phyloP scores from a whole-genome alignment of 2,113 vertebrate species.

The Hippoglossus stenolepis region DNA sequence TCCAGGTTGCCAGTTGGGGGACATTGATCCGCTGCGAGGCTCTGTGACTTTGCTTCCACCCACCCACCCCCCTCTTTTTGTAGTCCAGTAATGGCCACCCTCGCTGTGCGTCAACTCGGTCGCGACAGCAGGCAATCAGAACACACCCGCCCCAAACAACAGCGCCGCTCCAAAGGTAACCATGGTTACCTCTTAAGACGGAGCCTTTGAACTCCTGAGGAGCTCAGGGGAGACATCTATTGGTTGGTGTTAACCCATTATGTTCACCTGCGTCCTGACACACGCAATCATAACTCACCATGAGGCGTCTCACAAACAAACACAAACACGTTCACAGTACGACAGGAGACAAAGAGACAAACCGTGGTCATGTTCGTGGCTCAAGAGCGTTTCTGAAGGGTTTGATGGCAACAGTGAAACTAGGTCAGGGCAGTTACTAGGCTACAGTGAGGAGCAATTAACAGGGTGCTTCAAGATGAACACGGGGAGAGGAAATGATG shows the following conservation, averaged over 20 bases:
- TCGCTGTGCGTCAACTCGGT: slow-evolving; percentile 68
- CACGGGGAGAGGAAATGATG: not conserved
- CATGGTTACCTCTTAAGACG: slow-evolving; percentile 73
- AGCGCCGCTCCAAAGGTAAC: slow-evolving; percentile 57
- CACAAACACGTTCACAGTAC: not conserved
- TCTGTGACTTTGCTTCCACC: slow-evolving; percentile 42
- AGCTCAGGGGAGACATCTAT: slow-evolving; percentile 37
- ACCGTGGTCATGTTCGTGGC: not conserved
- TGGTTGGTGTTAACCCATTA: slow-evolving; percentile 49
- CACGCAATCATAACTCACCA: slow-evolving; percentile 10
- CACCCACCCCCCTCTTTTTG: slow-evolving; percentile 19
- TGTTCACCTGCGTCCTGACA: slow-evolving; percentile 10
- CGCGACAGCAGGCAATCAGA: slow-evolving; percentile 68
- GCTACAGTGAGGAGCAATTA: slow-evolving; percentile 39
- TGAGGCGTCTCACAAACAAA: not conserved
- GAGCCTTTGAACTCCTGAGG: slow-evolving; percentile 60
- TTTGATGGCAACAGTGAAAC: slow-evolving; percentile 51
- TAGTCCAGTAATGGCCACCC: slow-evolving; percentile 42
- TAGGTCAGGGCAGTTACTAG: slow-evolving; percentile 69
- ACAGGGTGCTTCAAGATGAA: slow-evolving; percentile 29
- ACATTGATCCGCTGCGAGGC: slow-evolving; percentile 43
- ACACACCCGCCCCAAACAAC: slow-evolving; percentile 58
- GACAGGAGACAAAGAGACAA: not conserved
- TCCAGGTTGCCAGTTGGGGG: slow-evolving; percentile 30
- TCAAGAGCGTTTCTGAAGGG: slow-evolving; percentile 6